Base-by-base conservation (phyloP, 2,113 vertebrate species). In the Climacteris rufus region DNA sequence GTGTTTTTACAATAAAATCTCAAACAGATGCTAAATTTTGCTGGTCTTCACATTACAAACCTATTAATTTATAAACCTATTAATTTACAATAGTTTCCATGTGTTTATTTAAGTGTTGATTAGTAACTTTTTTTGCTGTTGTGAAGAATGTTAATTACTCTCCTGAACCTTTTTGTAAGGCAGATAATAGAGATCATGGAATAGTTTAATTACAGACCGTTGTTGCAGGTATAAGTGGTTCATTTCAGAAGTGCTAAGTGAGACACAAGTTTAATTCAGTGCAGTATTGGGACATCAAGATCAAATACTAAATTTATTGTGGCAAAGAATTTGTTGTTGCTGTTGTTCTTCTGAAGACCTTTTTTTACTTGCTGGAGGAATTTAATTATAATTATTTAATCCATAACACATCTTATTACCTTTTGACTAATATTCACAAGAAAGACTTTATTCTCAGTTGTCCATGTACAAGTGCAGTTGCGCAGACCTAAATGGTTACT, bases 51-150 rank as follows among this genome's bases (percentile, higher is more conserved):
- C 20, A 64, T 54, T 65, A 13, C 31, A 75, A 60, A 54, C 33
- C 10, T 45, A 75, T 91, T 93, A 74, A 81, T 61, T 92, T 79
- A 60, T 59, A 88, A 76, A 77, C 6, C 6, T 50, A 75, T 90
- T 95, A 82, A 66, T 75, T 83, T 95, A 37, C 16, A 69, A 49
- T 94, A 71, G 35, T 87, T 95, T 95, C 42, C 23, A 27, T 94
- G 42, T 85, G 13, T 77, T 97, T 88, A 77, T 76, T 93, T 97
- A 92, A 61, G 24, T 59, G 56, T 92, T 89, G 47, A 74, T 75
- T 96, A 90, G 89, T 92, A 92, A 79, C n/a, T 40, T 47, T 83
- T 97, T 97, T 83, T 87, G 37, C 65, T 57, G 13, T 40, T 72
- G 82, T 70, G 40, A 84, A 35, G 33, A 85, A 37, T 71, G 40